These are phyloP conservation scores for Drosophila guanche DNA, from an alignment of 1,140 invertebrate species.

Conservation along the genomic window DNA sequence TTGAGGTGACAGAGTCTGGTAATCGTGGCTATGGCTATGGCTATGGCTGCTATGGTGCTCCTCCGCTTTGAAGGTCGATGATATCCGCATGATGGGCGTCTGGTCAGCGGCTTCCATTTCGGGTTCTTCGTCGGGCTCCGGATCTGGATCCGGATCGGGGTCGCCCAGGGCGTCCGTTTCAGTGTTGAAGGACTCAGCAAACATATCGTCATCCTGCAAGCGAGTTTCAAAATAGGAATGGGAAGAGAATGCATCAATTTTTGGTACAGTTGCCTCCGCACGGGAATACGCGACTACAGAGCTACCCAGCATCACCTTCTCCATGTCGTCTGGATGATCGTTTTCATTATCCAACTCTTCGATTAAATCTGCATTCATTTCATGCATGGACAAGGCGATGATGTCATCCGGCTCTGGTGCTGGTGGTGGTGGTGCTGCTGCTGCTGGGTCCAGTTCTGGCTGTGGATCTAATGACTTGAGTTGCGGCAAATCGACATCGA, in stretches of 20 bases:
- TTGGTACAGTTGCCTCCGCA: too few species aligned
- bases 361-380: too few species aligned
- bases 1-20: neutral
- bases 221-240: neutral
- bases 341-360: too few species aligned
- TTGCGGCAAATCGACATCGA: neutral
- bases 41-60: too few species aligned
- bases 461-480: neutral
- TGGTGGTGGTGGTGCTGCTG: neutral
- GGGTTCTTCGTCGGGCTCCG: slow-evolving; percentile 4
- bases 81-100: neutral
- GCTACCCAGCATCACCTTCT: too few species aligned
- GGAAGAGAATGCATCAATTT: neutral
- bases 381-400: too few species aligned
- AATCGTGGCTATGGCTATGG: slow-evolving; percentile 1
- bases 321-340: neutral
- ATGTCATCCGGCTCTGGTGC: too few species aligned
- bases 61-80: neutral
- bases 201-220: slow-evolving; percentile 58
- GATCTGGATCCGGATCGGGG: slow-evolving; percentile 14
- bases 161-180: slow-evolving; percentile 59
- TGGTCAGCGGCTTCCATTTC: slow-evolving; percentile 2
- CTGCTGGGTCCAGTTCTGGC: neutral
- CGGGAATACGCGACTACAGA: too few species aligned
- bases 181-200: slow-evolving; percentile 31